These are phyloP conservation scores for Gymnorhina tibicen DNA, from an alignment of 2,113 vertebrate genomes.

Conservation along the genomic window DNA sequence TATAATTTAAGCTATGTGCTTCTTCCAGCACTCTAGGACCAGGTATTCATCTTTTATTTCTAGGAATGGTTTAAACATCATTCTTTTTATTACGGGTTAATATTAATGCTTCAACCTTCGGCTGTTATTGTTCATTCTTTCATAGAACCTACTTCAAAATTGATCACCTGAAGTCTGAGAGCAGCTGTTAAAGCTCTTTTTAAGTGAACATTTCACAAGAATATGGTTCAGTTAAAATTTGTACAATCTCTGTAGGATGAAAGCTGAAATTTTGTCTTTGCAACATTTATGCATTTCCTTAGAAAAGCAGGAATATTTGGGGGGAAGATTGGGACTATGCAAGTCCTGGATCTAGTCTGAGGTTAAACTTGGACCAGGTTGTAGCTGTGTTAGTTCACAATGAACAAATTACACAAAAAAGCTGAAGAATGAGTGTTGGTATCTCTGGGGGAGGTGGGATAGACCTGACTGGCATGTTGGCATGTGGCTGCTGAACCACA, in stretches of 20 bases:
- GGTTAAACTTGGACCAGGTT: neutral
- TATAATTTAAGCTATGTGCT: slow-evolving; percentile 65
- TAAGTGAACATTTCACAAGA: neutral
- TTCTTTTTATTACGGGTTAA: slow-evolving; percentile 60
- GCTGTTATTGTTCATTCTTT: slow-evolving; percentile 57
- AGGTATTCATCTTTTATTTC: slow-evolving; percentile 60
- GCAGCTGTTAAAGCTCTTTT: neutral
- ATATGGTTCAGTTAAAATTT: neutral
- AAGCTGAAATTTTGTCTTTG: neutral
- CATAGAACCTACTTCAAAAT: slow-evolving; percentile 22
- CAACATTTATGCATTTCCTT: neutral
- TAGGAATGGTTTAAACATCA: slow-evolving; percentile 35
- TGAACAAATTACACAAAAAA: neutral
- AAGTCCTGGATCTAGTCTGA: neutral
- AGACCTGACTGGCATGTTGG: neutral
- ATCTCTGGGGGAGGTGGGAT: neutral
- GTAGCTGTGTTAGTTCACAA: neutral
- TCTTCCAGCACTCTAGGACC: slow-evolving; percentile 22
- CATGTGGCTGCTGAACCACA: neutral
- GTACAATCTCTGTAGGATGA: neutral
- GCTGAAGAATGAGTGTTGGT: neutral
- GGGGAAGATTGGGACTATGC: neutral
- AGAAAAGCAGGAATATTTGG: neutral
- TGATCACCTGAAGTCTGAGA: slow-evolving; percentile 26
- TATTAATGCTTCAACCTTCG: slow-evolving; percentile 36